Evolutionary conservation across 1,140 invertebrate species (phyloP).

Genomic region (Sinella curviseta): DNA sequence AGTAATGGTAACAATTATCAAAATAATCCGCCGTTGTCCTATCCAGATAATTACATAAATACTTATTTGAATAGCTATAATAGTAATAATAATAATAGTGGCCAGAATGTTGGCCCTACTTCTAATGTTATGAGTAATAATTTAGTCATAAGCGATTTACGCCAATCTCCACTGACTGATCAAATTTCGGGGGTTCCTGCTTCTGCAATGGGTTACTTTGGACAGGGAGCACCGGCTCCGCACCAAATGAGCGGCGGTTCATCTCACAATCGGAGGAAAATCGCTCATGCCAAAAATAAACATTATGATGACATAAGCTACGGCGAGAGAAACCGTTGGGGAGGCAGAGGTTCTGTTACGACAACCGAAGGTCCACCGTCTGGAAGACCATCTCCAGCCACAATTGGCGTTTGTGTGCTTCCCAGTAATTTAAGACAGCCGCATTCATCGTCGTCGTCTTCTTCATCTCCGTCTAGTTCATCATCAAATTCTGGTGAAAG

Average conservation of each 20-base stretch:
- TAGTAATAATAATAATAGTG: not conserved
- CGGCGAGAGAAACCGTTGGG: not conserved
- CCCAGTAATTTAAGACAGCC: conserved; percentile 17
- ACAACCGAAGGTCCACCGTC: conserved; percentile 28
- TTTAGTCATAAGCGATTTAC: not conserved
- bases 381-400: not conserved
- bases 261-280: conserved; percentile 8
- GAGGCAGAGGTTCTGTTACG: not conserved
- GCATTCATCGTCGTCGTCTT: conserved; percentile 2
- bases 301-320: not conserved
- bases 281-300: not conserved
- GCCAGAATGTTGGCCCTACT: not conserved
- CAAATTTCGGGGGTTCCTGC: not conserved
- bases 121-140: not conserved
- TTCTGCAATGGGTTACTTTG: not conserved
- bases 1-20: not conserved
- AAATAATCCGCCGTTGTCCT: not conserved
- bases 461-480: not conserved
- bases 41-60: not conserved
- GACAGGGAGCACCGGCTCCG: not conserved
- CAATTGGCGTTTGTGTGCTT: conserved; percentile 24
- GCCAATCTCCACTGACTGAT: conserved; percentile 13
- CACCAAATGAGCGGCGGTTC: not conserved
- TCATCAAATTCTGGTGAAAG: not conserved
- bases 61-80: not conserved